Evolutionary conservation across 2,888 invertebrate species (phyloP), one percentile per base, ranked within the genome.

Genomic region (Torymus aiolomorphi): DNA sequence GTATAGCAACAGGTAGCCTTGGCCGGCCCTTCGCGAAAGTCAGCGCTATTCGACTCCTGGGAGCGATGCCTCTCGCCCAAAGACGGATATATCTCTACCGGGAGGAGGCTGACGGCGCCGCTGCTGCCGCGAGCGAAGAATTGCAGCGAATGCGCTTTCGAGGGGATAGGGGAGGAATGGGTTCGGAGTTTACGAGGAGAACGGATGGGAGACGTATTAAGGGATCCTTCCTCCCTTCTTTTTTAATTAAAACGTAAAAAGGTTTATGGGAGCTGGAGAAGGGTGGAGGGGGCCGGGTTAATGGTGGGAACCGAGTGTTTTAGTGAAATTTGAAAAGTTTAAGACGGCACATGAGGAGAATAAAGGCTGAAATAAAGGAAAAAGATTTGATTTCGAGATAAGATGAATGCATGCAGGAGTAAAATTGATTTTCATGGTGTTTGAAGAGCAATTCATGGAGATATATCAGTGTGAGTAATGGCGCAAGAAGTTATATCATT

Each of bases 21-120:
- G 14, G 54, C 24, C 3, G 51, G 61, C 52, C 61, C 71, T 72
- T 62, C 42, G 54, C 63, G 54, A 63, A 61, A 12, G 31, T 14
- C 56, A 31, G 31, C 13, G 49, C 31, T 18, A 76, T 76, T 76
- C 62, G 69, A 56, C 76, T 70, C 76, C 20, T 31, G 76, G 69
- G 76, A 76, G 67, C 20, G 42, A 69, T 76, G 62, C 24, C 70
- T 70, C 54, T 67, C 42, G 5, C 42, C 20, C 59, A 14, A 66
- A 49, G 65, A 51, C 24, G 57, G 72, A 59, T 65, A 51, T n/a
- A n/a, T 66, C 54, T 18, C 54, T 73, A 18, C 11, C n/a, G 61
- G 42, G 61, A 61, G 54, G 62, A 52, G 72, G 20, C n/a, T 24
- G 10, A 66, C 8, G 42, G 8, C 8, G 8, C 20, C n/a, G n/a